A percentile compares a stretch with the other conserved stretches of the same genome.
phyloP scores from a whole-genome alignment of 1,140 invertebrate genomes.

The Aphis craccivora region DNA sequence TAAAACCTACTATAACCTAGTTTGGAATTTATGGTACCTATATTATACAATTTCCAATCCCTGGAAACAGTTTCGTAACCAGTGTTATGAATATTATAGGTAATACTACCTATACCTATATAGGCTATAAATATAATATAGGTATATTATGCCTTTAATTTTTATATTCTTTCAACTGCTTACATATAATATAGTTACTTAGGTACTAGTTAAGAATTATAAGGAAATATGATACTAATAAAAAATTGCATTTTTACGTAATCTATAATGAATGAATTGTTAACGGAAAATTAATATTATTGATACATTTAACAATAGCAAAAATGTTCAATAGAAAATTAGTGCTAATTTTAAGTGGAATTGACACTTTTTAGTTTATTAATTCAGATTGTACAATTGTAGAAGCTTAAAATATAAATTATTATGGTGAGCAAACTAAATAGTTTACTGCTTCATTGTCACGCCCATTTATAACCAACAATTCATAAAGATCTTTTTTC shows the following conservation, averaged over 20 bases:
- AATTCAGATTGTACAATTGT: not conserved
- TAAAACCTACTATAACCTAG: not conserved
- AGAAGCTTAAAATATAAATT: not conserved
- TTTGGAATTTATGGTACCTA: not conserved
- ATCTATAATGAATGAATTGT: no score
- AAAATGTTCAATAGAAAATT: not conserved
- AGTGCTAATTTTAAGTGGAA: not conserved
- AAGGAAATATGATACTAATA: not conserved
- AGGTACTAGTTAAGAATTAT: not conserved
- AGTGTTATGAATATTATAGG: not conserved
- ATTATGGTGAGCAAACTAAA: no score
- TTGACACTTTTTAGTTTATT: not conserved
- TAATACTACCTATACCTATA: not conserved
- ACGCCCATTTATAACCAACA: no score
- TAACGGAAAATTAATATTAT: not conserved
- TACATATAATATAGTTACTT: not conserved
- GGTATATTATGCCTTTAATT: not conserved
- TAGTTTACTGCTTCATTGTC: no score
- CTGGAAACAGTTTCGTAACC: not conserved
- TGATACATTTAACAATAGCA: not conserved
- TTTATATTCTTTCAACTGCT: not conserved
- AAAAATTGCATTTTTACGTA: not conserved
- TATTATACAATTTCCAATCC: slow-evolving; percentile 15
- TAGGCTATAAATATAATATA: not conserved
- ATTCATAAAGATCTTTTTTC: no score